These are phyloP conservation scores for Lissonota sp. DNA, from an alignment of 2,888 invertebrate genomes.

Conservation along the genomic window DNA sequence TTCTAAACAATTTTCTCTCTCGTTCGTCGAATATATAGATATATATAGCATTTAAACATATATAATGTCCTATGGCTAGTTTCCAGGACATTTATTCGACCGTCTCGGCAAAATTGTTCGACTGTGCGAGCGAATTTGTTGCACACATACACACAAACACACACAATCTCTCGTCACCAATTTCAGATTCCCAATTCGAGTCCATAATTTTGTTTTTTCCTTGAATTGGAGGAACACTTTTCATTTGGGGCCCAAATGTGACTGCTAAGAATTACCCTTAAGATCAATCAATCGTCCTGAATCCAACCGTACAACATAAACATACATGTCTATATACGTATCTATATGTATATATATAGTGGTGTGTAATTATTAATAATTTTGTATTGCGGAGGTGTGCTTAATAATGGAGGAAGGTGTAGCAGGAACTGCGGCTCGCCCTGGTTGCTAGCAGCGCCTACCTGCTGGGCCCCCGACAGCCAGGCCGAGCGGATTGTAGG, in stretches of 20 bases:
- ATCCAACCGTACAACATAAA: constrained; percentile 55
- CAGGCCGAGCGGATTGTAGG: constrained; percentile 95
- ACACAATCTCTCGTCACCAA: too few relatives aligned
- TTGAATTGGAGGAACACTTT: too few relatives aligned
- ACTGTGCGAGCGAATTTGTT: too few relatives aligned
- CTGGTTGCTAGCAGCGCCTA: constrained; percentile 85
- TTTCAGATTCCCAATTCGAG: too few relatives aligned
- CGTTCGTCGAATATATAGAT: too few relatives aligned
- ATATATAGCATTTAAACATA: constrained; percentile 44
- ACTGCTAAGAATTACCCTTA: too few relatives aligned
- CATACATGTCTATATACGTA: constrained; percentile 29
- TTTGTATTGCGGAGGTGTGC: constrained; percentile 57
- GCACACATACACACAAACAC: too few relatives aligned
- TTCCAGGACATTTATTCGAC: constrained; percentile 30
- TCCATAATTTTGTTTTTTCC: too few relatives aligned
- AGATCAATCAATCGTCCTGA: constrained; percentile 4
- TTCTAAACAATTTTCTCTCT: constrained; percentile 15
- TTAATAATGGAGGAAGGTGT: constrained; percentile 77
- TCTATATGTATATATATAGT: constrained; percentile 14
- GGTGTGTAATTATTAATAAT: constrained; percentile 10
- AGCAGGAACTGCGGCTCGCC: constrained; percentile 83
- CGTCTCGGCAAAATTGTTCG: too few relatives aligned
- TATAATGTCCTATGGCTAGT: constrained; percentile 53
- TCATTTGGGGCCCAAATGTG: too few relatives aligned
- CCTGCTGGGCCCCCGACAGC: constrained; percentile 92